Base-by-base conservation (phyloP, 1,140 invertebrate species). In the Hydropsyche tenuis region DNA sequence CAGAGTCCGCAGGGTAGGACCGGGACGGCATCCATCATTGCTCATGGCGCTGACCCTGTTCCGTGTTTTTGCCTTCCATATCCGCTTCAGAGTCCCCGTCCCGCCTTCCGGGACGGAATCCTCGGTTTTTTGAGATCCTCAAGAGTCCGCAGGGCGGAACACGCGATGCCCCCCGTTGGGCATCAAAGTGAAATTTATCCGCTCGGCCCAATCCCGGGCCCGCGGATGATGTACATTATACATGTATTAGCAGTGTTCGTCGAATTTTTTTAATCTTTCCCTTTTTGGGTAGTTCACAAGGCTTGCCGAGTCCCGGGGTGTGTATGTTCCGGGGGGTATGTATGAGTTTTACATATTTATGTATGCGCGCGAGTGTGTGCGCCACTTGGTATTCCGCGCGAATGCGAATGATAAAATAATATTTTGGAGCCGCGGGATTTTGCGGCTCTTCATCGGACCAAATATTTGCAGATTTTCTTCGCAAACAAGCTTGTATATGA, bases 21-120 rank as follows among this genome's bases (percentile, higher is more conserved):
- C 62, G 16, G 51, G 22, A 18, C 9, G 25, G 72, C 48, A 73
- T 73, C 51, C 65, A 68, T 73, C 72, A 73, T 68, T 69, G 63
- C 60, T 73, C 64, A 68, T 42, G 30, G 63, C 25, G 12, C 64
- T 69, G 72, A 73, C 72, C 63, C 62, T 63, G 14, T 25, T 72
- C 70, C 51, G 25, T 46, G 51, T 72, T 62, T 72, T 72, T 72
- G 18, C 37, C 30, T 37, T 37, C 30, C 30, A 37, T 37, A 37
- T 37, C 30, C 30, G 30, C 30, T 37, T 37, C 30, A 4, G 30
- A 37, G 30, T 37, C 30, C 30, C 30, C 30, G 3, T 37, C 3
- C 30, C 30, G 30, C 20, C 56, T 37, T 46, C 22, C 25, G 56
- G 56, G 27, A 56, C 45, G 65, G 45, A 46, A 68, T 68, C 65